Evolutionary conservation across 1,140 invertebrate species (phyloP), one percentile per base, ranked within the genome.

Genomic region (Drosophila tropicalis): DNA sequence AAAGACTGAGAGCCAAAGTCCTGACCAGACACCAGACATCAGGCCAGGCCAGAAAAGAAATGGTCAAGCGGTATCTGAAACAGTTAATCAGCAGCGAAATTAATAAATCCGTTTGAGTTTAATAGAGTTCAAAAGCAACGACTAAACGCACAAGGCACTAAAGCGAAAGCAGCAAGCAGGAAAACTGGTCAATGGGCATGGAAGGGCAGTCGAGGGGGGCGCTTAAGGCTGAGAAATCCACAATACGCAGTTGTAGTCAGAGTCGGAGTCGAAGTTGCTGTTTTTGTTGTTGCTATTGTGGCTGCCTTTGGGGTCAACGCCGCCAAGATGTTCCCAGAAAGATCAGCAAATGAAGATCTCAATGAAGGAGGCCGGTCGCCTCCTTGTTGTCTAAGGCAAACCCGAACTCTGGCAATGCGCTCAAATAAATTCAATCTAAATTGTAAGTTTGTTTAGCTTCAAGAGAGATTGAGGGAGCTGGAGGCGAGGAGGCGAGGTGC

Each of bases 371-470:
- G 44, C 44, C 44, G 17, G 44, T 10, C 3, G 34, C 15, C 72
- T 89, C 72, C 84, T 89, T 73, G 76, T 84, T 74, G 76, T 89
- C 84, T 89, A 87, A 22, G 44, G 44, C 44, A 51, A 51, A 51
- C 17, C 44, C 7, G 7, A 51, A 22, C 44, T 51, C 44, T 51
- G 80, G 80, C 84, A 70, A 71, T 72, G 83, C 87, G 79, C 77
- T 81, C 80, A 86, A 90, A 90, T 90, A 90, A 90, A 90, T 90
- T 90, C 87, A 90, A 90, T 90, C 87, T 90, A 90, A 90, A 90
- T 90, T 90, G 87, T 84, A 90, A 90, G 87, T 90, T 90, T 90
- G 87, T 90, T 90, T 90, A 78, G 87, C 76, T 70, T 58, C 40
- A 76, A 73, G 73, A 76, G 71, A 64, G 44, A 19, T 22, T 17